Base-by-base conservation (phyloP, 2,797 vertebrate genomes). In the Anguilla obscura region DNA sequence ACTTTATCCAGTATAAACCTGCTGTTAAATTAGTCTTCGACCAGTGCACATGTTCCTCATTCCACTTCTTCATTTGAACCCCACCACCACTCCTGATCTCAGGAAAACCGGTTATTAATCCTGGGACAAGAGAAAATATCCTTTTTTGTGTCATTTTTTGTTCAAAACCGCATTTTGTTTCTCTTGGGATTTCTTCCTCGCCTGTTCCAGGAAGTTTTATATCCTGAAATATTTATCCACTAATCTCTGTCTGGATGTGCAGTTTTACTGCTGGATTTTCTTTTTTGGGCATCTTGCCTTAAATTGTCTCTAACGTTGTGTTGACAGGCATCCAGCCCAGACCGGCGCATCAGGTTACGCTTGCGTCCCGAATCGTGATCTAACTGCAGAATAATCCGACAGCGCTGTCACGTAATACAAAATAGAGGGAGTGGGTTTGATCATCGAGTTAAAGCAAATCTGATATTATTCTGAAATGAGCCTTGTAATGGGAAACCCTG, bases 401-500 rank as follows among this genome's bases (percentile, higher is more conserved):
- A 27, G 45, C 40, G 24, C 40, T 82, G 79, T 48, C 79, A 82
- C 7, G 21, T 80, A 50, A 33, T 50, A 33, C 40, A 50, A 50
- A 33, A 50, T 9, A 10, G 16, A 24, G 45, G 27, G 74, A 14
- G 74, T 36, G 12, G 33, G 74, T 80, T 21, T 79, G 74, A 12
- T 48, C 40, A 82, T 82, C 7, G 24, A n/a, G 5, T 50, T 82
- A 21, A 48, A 82, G 40, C 18, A 82, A 48, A 82, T 76, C 50
- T 82, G 79, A 82, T 82, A 82, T 82, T 48, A 24, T 50, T 30
- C 79, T 82, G 79, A 48, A 82, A 82, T 82, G 48, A 76, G 3
- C 33, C 33, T 76, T 36, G 30, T n/a, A 50, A 82, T 24, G 21
- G 21, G 45, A 82, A 24, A 24, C 40, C 33, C 12, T 48, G 79